Base-by-base conservation (phyloP, 2,113 vertebrate species). In the Takifugu flavidus region DNA sequence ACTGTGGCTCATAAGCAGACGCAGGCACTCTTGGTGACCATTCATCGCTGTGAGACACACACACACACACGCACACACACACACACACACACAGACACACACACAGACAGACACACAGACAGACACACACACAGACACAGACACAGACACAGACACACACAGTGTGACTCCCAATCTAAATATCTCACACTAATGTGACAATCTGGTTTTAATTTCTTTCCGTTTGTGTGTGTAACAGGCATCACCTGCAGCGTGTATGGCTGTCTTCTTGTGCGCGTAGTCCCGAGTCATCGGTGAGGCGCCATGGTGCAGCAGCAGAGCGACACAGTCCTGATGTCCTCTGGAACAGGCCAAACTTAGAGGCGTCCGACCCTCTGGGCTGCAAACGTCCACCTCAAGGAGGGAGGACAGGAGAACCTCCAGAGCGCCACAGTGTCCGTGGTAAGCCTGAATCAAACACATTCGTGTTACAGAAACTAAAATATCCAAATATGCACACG, bases 251-350 rank as follows among this genome's bases (percentile, higher is more conserved):
- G 94, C 92, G 59, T 99, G 97, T 75, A 98, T 91, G 53, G 96
- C 91, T 4, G 95, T 98, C 87, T 94, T 93, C 85, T 96, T 98
- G 46, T 94, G 90, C 59, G 94, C 80, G 67, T 96, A 98, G 79
- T 99, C 96, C 73, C 93, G 94, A 46, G 94, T 92, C 87, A 96
- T 84, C 63, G 95, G 93, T 2, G 96, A 96, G 57, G 97, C 95
- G 56, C 96, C 92, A 78, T 98, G 97, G 82, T 95, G 95, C 75
- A 98, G 93, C 50, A 99, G 93, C 65, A 99, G 90, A 56, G 97
- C 93, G 77, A 98, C 95, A 82, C 97, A 99, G 85, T 99, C 95
- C 72, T 94, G 92, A 0, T 98, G 96, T 56, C 97, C 97, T 80
- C 93, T 95, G 75, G 94, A 95, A 71, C 94, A 94, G 43, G 96